phyloP scores from a whole-genome alignment of 2,888 invertebrate species.

The Sinodicranocentrus sp. region DNA sequence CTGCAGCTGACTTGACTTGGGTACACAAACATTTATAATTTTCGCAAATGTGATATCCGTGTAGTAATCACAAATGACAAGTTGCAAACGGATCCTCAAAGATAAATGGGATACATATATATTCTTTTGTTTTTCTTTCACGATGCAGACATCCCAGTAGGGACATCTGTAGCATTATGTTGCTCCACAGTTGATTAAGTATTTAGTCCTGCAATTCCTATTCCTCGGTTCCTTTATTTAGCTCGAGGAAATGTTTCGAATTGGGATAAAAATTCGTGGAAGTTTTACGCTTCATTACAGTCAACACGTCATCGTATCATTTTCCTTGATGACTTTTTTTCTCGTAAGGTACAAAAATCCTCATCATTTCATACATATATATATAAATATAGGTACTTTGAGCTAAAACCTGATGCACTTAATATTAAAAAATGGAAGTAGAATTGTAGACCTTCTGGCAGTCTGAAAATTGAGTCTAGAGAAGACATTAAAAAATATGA shows the following conservation, averaged over 20 bases:
- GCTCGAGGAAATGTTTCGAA: slow-evolving; percentile 23
- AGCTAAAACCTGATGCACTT: too few species aligned
- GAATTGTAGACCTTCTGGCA: neutral
- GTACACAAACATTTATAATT: neutral
- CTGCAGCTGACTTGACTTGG: neutral
- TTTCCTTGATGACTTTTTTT: slow-evolving; percentile 26
- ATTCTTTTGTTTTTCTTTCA: neutral
- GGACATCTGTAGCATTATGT: neutral
- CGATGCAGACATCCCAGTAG: neutral
- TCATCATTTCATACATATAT: too few species aligned
- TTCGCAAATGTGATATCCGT: neutral
- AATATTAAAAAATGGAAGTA: too few species aligned
- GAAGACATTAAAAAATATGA: neutral
- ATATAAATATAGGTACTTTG: too few species aligned
- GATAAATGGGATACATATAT: neutral
- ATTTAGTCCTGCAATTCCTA: slow-evolving; percentile 23
- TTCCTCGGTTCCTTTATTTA: too few species aligned
- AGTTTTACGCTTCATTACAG: slow-evolving; percentile 37
- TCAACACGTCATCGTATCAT: neutral
- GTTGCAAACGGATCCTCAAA: neutral
- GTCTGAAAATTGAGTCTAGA: neutral
- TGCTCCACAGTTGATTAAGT: slow-evolving; percentile 51
- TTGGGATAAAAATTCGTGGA: neutral
- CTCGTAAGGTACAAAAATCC: neutral
- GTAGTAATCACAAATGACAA: neutral